phyloP scores from a whole-genome alignment of 2,888 invertebrate genomes.

The Lepetodrilus schrolli region DNA sequence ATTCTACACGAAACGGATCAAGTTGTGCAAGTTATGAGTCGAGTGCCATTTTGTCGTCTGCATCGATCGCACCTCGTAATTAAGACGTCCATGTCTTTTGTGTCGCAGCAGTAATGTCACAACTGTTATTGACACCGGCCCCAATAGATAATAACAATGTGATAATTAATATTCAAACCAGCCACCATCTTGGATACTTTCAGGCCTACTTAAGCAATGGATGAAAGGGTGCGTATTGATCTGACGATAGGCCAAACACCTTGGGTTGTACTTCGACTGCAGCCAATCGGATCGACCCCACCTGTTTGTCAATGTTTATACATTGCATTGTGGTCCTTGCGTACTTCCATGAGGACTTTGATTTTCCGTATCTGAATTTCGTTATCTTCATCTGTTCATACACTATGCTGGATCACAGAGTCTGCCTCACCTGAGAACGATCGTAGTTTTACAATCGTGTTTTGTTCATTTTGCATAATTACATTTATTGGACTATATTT shows the following conservation, averaged over 20 bases:
- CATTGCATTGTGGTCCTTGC: constrained; percentile 3
- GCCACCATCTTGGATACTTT: constrained; percentile 1
- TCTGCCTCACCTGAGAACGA: too few species aligned
- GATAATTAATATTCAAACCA: constrained; percentile 15
- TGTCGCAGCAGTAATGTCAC: constrained; percentile 11
- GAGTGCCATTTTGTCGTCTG: not conserved
- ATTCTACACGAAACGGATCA: not conserved
- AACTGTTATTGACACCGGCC: constrained; percentile 13
- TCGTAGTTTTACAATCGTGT: too few species aligned
- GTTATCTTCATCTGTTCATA: constrained; percentile 14
- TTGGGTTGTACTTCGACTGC: not conserved
- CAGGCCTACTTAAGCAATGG: not conserved
- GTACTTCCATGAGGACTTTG: constrained; percentile 9
- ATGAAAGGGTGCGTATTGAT: constrained; percentile 3
- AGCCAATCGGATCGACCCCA: not conserved
- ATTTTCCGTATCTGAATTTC: constrained; percentile 13
- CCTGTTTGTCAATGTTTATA: constrained; percentile 8
- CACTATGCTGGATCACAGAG: too few species aligned
- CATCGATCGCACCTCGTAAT: not conserved
- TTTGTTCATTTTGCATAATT: too few species aligned
- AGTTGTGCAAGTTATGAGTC: not conserved
- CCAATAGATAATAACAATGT: constrained; percentile 18
- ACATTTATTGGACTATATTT: too few species aligned
- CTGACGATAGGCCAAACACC: not conserved
- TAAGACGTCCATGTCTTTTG: not conserved